These are phyloP conservation scores for Cylindroiulus punctatus DNA, from an alignment of 2,888 invertebrate species.

Conservation along the genomic window DNA sequence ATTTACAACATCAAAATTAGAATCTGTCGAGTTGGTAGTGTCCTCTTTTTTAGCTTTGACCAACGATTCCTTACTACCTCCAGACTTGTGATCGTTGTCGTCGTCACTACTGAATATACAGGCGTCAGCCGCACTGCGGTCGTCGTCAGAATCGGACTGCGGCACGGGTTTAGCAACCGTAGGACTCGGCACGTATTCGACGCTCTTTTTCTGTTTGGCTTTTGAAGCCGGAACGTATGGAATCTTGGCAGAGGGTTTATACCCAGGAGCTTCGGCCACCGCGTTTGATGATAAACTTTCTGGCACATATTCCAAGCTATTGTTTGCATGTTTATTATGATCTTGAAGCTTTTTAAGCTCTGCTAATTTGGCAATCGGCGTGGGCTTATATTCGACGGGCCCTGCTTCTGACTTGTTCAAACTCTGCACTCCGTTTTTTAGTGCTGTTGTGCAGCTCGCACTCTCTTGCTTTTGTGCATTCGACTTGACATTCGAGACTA, in stretches of 20 bases:
- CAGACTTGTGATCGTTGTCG: slow-evolving; percentile 6
- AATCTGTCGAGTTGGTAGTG: not conserved
- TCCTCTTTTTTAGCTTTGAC: slow-evolving; percentile 17
- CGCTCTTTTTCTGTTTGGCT: not conserved
- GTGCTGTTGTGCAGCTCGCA: not conserved
- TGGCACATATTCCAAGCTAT: slow-evolving; percentile 59
- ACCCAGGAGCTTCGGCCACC: not conserved
- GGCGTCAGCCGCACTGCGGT: not conserved
- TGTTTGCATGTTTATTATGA: slow-evolving; percentile 37
- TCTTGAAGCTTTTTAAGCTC: slow-evolving; percentile 69
- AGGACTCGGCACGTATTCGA: slow-evolving; percentile 13
- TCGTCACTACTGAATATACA: slow-evolving; percentile 55
- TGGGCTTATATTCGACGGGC: slow-evolving; percentile 72
- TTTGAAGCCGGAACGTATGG: slow-evolving; percentile 11
- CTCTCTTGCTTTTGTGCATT: not conserved
- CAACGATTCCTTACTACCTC: not conserved
- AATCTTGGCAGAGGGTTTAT: slow-evolving; percentile 49
- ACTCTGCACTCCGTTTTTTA: slow-evolving; percentile 60
- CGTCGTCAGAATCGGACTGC: not conserved
- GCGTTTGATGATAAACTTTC: slow-evolving; percentile 37
- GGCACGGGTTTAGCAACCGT: not conserved
- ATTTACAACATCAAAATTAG: slow-evolving; percentile 59
- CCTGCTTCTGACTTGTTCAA: slow-evolving; percentile 61
- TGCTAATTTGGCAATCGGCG: slow-evolving; percentile 70
- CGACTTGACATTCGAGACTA: not conserved